phyloP scores from a whole-genome alignment of 2,797 vertebrate genomes.

The Spea hammondii region DNA sequence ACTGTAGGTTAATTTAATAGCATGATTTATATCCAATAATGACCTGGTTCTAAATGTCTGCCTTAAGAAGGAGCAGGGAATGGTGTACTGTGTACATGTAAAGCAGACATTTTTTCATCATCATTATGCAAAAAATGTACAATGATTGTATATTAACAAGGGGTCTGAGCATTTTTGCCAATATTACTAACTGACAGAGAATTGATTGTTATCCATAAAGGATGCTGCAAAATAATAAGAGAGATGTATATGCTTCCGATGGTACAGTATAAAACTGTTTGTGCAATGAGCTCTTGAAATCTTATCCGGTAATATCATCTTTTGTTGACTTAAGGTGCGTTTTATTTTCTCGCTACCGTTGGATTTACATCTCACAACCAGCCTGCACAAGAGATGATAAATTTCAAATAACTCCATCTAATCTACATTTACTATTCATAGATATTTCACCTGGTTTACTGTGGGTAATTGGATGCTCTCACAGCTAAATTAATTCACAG shows the following conservation, averaged over 20 bases:
- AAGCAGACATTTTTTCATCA: too few species aligned
- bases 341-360: conserved; percentile 41
- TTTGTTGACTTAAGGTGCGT: conserved; percentile 44
- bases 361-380: conserved; percentile 42
- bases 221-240: too few species aligned
- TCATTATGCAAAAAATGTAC: too few species aligned
- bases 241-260: neutral
- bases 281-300: conserved; percentile 17
- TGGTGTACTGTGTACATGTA: too few species aligned
- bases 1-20: too few species aligned
- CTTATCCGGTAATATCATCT: conserved; percentile 35
- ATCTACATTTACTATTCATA: conserved; percentile 53
- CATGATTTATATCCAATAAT: too few species aligned
- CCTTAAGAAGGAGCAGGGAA: too few species aligned
- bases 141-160: too few species aligned
- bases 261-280: neutral
- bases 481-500: conserved; percentile 46
- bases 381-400: conserved; percentile 25
- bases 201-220: too few species aligned
- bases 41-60: too few species aligned
- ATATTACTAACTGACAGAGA: too few species aligned
- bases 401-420: conserved; percentile 48
- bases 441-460: conserved; percentile 51
- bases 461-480: conserved; percentile 48
- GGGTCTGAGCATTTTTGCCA: too few species aligned